Evolutionary conservation across 2,888 invertebrate species (phyloP), one percentile per base, ranked within the genome.

Genomic region (Elysia crispata): DNA sequence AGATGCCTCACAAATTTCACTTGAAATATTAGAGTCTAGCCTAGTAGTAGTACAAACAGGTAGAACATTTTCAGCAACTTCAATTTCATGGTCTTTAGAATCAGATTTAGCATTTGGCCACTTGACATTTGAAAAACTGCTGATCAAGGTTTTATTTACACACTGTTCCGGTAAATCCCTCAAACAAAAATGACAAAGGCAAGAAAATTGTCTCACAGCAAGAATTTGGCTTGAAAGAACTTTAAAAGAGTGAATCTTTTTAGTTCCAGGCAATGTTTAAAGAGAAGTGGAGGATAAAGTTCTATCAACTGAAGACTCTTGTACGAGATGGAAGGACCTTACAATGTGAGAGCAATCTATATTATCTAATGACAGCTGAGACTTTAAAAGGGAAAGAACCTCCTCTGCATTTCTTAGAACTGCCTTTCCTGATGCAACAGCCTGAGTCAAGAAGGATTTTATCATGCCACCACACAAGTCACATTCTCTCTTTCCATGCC

Each of bases 401-500:
- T 20, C 33, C 33, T 31, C 64, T 20, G 75, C 75, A 76, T 76
- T 64, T 62, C 49, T 23, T 25, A 76, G 30, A 23, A 64, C 28
- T 11, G 23, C 33, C n/a, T n/a, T 30, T 23, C 41, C 31, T 41
- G 75, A 62, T 6, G 31, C 1, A 18, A 76, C 64, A n/a, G 62
- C 64, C 75, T 76, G 31, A n/a, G 62, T 20, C n/a, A 76, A 18
- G n/a, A 23, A 33, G 18, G 62, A 28, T n/a, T 76, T 62, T 0
- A 76, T 33, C 75, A 76, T 62, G 31, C 64, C 64, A 62, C 75
- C 75, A 64, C 62, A 76, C 1, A 62, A 60, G 33, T 76, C 75
- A 33, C 64, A 76, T 18, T 33, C 75, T 23, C 49, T 76, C 25
- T 76, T 76, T 0, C 75, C 75, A 76, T 76, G 75, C 23, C 75